Evolutionary conservation across 1,140 invertebrate genomes (phyloP), one percentile per base, ranked within the genome.

Genomic region (Heliconius eleuchia): DNA sequence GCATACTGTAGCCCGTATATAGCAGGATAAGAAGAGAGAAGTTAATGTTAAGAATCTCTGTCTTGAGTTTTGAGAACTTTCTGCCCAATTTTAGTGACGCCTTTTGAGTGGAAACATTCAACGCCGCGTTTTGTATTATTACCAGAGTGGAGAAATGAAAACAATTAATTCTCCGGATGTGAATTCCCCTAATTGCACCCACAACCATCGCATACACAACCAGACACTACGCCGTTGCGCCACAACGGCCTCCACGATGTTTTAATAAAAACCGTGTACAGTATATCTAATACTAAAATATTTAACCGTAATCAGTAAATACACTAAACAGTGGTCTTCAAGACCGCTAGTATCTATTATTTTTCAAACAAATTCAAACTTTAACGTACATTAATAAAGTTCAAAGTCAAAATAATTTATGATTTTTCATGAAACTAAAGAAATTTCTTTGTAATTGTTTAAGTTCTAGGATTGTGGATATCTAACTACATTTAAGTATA

Each of bases 401-500:
- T 27, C 57, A 60, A 60, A 60, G 3, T 27, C 23, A 23, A 11
- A 13, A 13, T 27, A 2, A 27, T 66, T 66, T 66, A 27, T 11
- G 57, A 57, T 66, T 66, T 66, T 66, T 66, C 23, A 66, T 16
- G 23, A 66, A 66, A 66, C 57, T 66, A 66, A 66, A 66, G 3
- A 66, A 27, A 3, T 23, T 66, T 57, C 55, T 18, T 57, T 23
- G 55, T 57, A 57, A 23, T 23, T 57, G n/a, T 57, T 57, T n/a
- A 9, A 57, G 55, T 19, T 57, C 23, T 23, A 5, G 19, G n/a
- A 57, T 23, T 57, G 55, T 19, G 55, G n/a, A 57, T 9, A 23
- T 23, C 19, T 57, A 57, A 9, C 55, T 66, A 16, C 3, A 16
- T 16, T 66, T 66, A 27, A 27, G 11, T 8, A 66, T 11, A 57